These are phyloP conservation scores for Acridotheres tristis DNA, from an alignment of 2,797 vertebrate genomes.

Conservation along the genomic window DNA sequence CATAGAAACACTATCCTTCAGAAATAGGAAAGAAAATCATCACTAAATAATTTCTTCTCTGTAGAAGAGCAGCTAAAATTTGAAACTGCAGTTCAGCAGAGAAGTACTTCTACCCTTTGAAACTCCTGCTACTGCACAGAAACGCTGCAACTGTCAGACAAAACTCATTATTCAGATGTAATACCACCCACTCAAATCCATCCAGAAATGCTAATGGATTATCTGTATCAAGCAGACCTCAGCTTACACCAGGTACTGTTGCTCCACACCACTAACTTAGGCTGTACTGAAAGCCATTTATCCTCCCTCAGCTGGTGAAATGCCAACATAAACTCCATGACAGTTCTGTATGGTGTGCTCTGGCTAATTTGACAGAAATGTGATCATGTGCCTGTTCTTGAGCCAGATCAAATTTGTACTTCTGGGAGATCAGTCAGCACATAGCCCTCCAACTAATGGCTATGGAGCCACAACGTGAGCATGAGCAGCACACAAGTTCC, in stretches of 20 bases:
- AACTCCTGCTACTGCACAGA: not conserved
- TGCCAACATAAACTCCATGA: slow-evolving; percentile 29
- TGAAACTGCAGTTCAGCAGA: not conserved
- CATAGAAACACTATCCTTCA: not conserved
- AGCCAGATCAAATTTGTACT: slow-evolving; percentile 43
- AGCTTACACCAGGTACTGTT: not conserved
- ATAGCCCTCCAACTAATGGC: not conserved
- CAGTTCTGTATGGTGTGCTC: not conserved
- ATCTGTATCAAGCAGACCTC: not conserved
- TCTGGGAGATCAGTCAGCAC: slow-evolving; percentile 43
- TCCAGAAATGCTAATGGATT: not conserved
- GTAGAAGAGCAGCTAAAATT: not conserved
- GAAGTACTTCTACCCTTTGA: not conserved
- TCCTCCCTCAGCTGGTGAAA: not conserved
- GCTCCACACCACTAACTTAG: not conserved
- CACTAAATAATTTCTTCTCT: not conserved
- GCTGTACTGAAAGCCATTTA: not conserved
- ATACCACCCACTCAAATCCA: not conserved
- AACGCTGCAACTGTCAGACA: not conserved
- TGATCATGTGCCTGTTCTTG: slow-evolving; percentile 25
- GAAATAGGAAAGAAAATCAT: not conserved
- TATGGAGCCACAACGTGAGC: not conserved
- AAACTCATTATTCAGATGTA: not conserved
- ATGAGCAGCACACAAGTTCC: not conserved
- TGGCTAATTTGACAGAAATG: slow-evolving; percentile 60